Conservation (phyloP, 1,140 invertebrate species). For the Macrobrachium rosenbergii region DNA sequence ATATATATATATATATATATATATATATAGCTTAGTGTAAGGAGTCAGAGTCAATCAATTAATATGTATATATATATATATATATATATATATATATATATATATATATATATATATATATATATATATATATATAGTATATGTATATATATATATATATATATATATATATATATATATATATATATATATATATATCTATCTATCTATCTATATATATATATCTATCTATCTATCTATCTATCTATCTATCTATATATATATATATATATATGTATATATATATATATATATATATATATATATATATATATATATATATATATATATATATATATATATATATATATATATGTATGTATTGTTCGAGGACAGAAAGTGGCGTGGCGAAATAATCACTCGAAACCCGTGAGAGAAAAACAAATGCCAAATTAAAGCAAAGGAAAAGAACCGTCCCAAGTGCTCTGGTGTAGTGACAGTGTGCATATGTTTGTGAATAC, state of each 20-base stretch:
- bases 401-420: too few species aligned
- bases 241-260: neutral
- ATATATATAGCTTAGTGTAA: neutral
- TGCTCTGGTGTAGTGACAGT: too few species aligned
- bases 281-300: neutral
- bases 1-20: neutral
- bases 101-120: too few species aligned
- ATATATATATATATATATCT: neutral
- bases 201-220: neutral
- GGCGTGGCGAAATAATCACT: too few species aligned
- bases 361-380: neutral
- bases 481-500: too few species aligned
- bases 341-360: constrained; percentile 7
- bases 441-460: too few species aligned
- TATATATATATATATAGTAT: too few species aligned
- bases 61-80: too few species aligned
- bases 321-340: neutral
- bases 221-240: neutral
- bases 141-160: neutral
- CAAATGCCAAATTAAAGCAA: too few species aligned
- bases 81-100: too few species aligned
- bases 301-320: neutral
- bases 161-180: neutral
- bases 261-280: constrained; percentile 21
- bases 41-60: too few species aligned